phyloP scores from a whole-genome alignment of 1,140 invertebrate genomes.

The Apolygus lucorum region DNA sequence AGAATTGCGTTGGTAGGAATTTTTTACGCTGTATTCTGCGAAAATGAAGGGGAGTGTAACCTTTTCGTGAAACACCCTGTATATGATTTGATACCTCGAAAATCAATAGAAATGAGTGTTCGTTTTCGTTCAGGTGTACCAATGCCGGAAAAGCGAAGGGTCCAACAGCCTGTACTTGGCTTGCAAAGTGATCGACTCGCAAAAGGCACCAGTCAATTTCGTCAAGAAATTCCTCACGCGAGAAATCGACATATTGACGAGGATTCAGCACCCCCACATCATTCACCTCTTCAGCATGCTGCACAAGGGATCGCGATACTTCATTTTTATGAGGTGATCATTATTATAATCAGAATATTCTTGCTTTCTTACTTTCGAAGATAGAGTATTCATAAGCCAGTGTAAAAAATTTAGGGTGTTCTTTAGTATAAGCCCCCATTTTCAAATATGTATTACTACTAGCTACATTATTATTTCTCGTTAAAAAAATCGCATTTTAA shows the following conservation, averaged over 20 bases:
- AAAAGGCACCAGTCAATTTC: constrained; percentile 74
- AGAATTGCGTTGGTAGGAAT: too few relatives aligned
- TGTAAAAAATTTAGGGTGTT: too few relatives aligned
- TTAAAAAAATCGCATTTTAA: too few relatives aligned
- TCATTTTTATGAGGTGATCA: constrained; percentile 31
- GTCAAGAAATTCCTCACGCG: constrained; percentile 83
- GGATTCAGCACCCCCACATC: constrained; percentile 80
- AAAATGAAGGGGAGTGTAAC: too few relatives aligned
- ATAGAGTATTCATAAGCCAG: too few relatives aligned
- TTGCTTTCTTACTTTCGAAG: too few relatives aligned
- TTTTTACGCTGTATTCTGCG: too few relatives aligned
- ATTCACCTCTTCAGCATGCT: constrained; percentile 80
- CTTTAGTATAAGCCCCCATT: too few relatives aligned
- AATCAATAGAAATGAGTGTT: neutral
- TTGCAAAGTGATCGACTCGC: constrained; percentile 83
- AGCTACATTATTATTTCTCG: too few relatives aligned
- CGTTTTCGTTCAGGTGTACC: constrained; percentile 6
- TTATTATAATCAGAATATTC: neutral
- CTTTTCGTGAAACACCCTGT: too few relatives aligned
- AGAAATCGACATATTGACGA: constrained; percentile 79
- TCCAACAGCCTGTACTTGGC: constrained; percentile 47
- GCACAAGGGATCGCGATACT: constrained; percentile 61
- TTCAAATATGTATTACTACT: too few relatives aligned
- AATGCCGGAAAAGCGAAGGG: constrained; percentile 8
- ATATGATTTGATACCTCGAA: neutral